Evolutionary conservation across 1,140 invertebrate genomes (phyloP).

Genomic region (Andricus grossulariae): DNA sequence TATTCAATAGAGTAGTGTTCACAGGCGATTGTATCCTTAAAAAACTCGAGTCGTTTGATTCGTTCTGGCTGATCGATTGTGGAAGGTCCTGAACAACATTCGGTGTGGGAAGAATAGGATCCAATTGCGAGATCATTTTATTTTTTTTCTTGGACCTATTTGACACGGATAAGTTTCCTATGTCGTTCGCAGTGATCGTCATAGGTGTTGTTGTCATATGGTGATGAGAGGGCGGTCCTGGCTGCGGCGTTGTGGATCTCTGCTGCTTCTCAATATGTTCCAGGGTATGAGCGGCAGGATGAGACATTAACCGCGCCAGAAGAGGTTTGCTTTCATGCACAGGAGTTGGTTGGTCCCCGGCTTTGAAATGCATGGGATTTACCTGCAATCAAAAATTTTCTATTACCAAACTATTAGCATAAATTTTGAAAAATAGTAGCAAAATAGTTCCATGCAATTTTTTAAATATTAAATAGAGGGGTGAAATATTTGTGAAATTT

Average conservation of each 20-base stretch:
- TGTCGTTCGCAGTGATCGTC: conserved; percentile 50
- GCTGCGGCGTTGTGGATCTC: conserved; percentile 82
- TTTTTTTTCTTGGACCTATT: conserved; percentile 62
- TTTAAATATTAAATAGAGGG: too few relatives aligned
- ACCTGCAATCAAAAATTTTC: conserved; percentile 52
- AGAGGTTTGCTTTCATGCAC: conserved; percentile 75
- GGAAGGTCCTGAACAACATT: conserved; percentile 48
- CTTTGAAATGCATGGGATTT: conserved; percentile 70
- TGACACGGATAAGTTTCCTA: conserved; percentile 31
- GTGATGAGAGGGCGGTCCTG: conserved; percentile 54
- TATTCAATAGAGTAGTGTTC: conserved; percentile 48
- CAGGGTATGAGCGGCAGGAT: conserved; percentile 85
- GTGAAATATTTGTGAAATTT: too few relatives aligned
- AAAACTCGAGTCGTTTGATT: conserved; percentile 66
- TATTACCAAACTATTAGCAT: conserved; percentile 1
- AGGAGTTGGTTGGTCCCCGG: conserved; percentile 71
- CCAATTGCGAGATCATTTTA: conserved; percentile 50
- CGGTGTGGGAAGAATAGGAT: conserved; percentile 46
- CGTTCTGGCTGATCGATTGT: conserved; percentile 48
- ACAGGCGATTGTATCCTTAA: conserved; percentile 73
- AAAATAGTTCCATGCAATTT: too few relatives aligned
- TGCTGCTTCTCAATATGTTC: conserved; percentile 94
- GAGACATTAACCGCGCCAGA: conserved; percentile 84
- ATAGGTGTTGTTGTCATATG: conserved; percentile 40
- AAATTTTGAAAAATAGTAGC: too few relatives aligned